Evolutionary conservation across 2,888 invertebrate species (phyloP), one percentile per base, ranked within the genome.

Genomic region (Pterostichus madidus): DNA sequence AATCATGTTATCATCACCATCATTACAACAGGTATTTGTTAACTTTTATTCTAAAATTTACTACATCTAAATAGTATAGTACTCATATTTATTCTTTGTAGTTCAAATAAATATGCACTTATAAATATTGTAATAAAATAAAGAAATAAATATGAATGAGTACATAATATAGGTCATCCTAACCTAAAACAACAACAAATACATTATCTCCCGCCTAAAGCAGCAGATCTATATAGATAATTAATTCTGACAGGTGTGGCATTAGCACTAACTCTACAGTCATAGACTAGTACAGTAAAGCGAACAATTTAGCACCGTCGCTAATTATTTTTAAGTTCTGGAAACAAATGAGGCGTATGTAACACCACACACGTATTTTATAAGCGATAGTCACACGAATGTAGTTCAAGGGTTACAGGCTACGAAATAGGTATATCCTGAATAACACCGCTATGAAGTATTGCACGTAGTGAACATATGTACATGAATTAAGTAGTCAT

Each of bases 341-440:
- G 32, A 64, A 64, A 10, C 31, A 5, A 49, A 13, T 59, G 59
- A 13, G 11, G 24, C 31, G 13, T 49, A 49, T 2, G 11, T 6
- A 13, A 17, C 53, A 53, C 39, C 8, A 39, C 39, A 8, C 39
- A 39, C 39, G 8, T 39, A 39, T 39, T 1, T 39, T 39, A 15
- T 53, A 53, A 53, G 53, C 15, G 53, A 53, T 53, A 53, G 53
- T 15, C 53, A 11, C 2, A n/a, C 53, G 32, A 32, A 68, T 39
- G 73, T 73, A 73, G 73, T 73, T 73, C 73, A 73, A 73, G 73
- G 73, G 73, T 73, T 73, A 73, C 73, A 15, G 64, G 46, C 44
- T 73, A 24, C 73, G 46, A 73, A 73, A 46, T 73, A 73, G 73
- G 46, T 46, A 73, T 73, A 73, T 73, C 73, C 73, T 73, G 73